Evolutionary conservation across 2,888 invertebrate genomes (phyloP).

Genomic region (Amphipyra tragopoginis): DNA sequence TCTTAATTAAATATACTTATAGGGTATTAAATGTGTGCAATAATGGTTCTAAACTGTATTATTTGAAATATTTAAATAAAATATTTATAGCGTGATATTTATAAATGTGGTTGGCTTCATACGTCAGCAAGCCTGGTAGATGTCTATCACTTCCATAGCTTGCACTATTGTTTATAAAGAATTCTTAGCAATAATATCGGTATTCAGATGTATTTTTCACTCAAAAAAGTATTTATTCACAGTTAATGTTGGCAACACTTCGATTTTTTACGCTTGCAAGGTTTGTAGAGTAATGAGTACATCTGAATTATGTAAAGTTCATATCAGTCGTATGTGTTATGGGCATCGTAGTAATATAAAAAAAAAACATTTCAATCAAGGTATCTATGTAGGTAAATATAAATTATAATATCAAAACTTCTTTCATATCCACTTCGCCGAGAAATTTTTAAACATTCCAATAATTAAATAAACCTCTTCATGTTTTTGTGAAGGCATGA

Average conservation of each 20-base stretch:
- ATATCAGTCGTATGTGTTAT: slow-evolving; percentile 71
- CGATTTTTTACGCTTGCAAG: slow-evolving; percentile 37
- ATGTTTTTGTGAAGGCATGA: too few species aligned
- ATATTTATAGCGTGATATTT: slow-evolving; percentile 29
- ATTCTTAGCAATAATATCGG: slow-evolving; percentile 74
- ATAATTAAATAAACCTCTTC: background rate
- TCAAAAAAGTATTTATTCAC: slow-evolving; percentile 37
- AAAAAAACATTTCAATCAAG: slow-evolving; percentile 32
- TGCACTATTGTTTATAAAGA: slow-evolving; percentile 81
- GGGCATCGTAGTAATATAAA: slow-evolving; percentile 44
- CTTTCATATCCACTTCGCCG: slow-evolving; percentile 8
- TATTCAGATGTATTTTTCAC: slow-evolving; percentile 66
- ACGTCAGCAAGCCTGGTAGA: slow-evolving; percentile 61
- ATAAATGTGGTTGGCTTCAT: slow-evolving; percentile 43
- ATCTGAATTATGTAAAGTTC: slow-evolving; percentile 60
- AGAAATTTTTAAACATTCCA: slow-evolving; percentile 21
- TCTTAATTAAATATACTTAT: slow-evolving; percentile 31
- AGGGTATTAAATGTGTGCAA: slow-evolving; percentile 44
- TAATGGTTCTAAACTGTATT: slow-evolving; percentile 51
- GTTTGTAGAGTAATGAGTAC: slow-evolving; percentile 52
- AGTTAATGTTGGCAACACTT: slow-evolving; percentile 49
- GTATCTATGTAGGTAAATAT: slow-evolving; percentile 42
- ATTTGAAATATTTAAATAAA: slow-evolving; percentile 34
- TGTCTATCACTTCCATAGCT: slow-evolving; percentile 83
- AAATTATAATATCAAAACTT: slow-evolving; percentile 19